These are phyloP conservation scores for Eupeodes corollae DNA, from an alignment of 1,140 invertebrate species.

Conservation along the genomic window DNA sequence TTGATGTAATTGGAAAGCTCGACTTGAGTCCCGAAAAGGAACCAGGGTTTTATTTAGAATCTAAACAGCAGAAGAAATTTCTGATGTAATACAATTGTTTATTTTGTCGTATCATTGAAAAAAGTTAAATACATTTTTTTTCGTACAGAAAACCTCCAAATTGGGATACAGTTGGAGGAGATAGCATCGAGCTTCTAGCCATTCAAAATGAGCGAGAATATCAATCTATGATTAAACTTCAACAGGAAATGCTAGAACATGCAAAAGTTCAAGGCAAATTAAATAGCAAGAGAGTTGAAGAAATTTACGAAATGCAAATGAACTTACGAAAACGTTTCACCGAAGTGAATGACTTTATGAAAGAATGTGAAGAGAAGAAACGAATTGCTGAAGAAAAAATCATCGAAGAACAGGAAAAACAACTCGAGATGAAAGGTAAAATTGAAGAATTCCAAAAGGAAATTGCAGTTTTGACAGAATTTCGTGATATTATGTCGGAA, in stretches of 20 bases:
- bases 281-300: constrained; percentile 20
- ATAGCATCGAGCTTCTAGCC: constrained; percentile 23
- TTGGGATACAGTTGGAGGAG: constrained; percentile 22
- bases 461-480: constrained; percentile 6
- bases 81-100: too few relatives aligned
- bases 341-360: constrained; percentile 24
- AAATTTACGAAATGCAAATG: constrained; percentile 24
- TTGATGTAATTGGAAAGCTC: constrained; percentile 32
- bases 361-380: constrained; percentile 27
- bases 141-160: constrained; percentile 19
- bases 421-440: constrained; percentile 11
- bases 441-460: constrained; percentile 15
- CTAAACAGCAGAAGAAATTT: constrained; percentile 10
- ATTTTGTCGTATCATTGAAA: too few relatives aligned
- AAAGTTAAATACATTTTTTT: too few relatives aligned
- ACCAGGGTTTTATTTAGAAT: constrained; percentile 22
- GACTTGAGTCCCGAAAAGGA: constrained; percentile 31
- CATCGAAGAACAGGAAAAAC: constrained; percentile 8
- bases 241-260: constrained; percentile 15
- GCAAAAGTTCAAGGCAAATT: constrained; percentile 13
- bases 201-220: constrained; percentile 24
- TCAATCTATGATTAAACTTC: constrained; percentile 21
- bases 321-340: constrained; percentile 23
- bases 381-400: constrained; percentile 18
- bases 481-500: constrained; percentile 12